Base-by-base conservation (phyloP, 2,797 vertebrate genomes). In the Atherinosoma microstoma region DNA sequence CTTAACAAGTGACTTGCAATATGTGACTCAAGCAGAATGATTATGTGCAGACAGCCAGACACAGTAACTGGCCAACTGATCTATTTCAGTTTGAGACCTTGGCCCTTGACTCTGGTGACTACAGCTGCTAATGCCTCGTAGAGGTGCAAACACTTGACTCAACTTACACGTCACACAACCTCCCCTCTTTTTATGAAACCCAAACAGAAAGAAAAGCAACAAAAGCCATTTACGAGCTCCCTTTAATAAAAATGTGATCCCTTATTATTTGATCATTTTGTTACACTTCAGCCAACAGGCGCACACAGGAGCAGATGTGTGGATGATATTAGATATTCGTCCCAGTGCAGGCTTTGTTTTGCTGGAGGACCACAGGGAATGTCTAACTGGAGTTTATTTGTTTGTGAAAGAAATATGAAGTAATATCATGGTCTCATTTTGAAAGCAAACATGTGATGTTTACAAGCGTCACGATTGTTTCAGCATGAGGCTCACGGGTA, bases 11-110 rank as follows among this genome's bases (percentile, higher is more conserved):
- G 75, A 73, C 66, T 63, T n/a, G 22, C 18, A 57, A 70, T 32
- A 73, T 72, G 78, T 67, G 71, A 81, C 61, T 79, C 67, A 83
- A 73, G 40, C 78, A 61, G 72, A 76, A 56, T 54, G 65, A 74
- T 76, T 78, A 79, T 56, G 72, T 77, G 84, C 77, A 82, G 77
- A 53, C 40, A 73, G 30, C 61, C 76, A 59, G 80, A 60, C 76
- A 65, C 67, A 76, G 79, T 24, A 60, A 85, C 54, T 27, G 61
- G 66, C 79, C 67, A 38, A 59, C 61, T 16, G 75, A 76, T 88
- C 89, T 89, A 89, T 89, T 91, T 91, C 83, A 83, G 86, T 80
- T 53, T n/a, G 72, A 80, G 82, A 84, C 90, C 87, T 83, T 78
- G 73, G 80, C 76, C 56, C 54, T n/a, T 35, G 0, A 67, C 73